phyloP scores from a whole-genome alignment of 1,140 invertebrate species.

The Mamestra configurata region DNA sequence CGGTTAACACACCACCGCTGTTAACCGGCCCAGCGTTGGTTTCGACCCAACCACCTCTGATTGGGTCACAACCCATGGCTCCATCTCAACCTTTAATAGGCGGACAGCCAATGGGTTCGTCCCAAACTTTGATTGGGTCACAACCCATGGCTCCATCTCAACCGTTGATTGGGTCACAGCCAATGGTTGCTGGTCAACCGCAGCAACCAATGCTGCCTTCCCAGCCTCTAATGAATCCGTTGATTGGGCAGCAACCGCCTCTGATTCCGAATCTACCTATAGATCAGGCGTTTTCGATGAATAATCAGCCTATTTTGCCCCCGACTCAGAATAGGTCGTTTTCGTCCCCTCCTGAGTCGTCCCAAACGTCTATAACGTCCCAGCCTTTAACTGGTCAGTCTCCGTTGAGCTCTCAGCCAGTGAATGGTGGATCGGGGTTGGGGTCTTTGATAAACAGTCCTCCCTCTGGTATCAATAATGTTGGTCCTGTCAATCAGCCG shows the following conservation, averaged over 20 bases:
- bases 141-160: conserved; percentile 54
- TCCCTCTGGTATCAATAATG: conserved; percentile 61
- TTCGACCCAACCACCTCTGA: not conserved
- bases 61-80: conserved; percentile 50
- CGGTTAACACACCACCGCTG: conserved; percentile 43
- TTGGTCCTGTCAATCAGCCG: conserved; percentile 67
- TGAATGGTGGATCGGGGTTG: conserved; percentile 70
- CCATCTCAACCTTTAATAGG: conserved; percentile 56
- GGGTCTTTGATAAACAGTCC: conserved; percentile 67
- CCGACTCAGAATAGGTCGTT: not conserved
- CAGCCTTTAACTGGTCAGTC: not conserved
- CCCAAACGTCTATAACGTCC: not conserved
- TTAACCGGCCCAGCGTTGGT: not conserved
- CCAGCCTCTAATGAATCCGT: conserved; percentile 48
- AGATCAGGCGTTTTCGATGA: conserved; percentile 62
- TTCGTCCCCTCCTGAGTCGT: not conserved
- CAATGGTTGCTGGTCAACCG: conserved; percentile 5
- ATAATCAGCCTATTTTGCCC: conserved; percentile 56
- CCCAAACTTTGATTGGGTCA: conserved; percentile 57
- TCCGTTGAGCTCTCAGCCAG: conserved; percentile 35
- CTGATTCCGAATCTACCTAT: conserved; percentile 58
- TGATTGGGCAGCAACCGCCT: conserved; percentile 47
- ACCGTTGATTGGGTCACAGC: conserved; percentile 54
- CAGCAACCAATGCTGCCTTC: not conserved
- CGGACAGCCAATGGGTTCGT: conserved; percentile 21